Conservation (phyloP, 2,888 invertebrate genomes). For the Sarcophaga carnaria region DNA sequence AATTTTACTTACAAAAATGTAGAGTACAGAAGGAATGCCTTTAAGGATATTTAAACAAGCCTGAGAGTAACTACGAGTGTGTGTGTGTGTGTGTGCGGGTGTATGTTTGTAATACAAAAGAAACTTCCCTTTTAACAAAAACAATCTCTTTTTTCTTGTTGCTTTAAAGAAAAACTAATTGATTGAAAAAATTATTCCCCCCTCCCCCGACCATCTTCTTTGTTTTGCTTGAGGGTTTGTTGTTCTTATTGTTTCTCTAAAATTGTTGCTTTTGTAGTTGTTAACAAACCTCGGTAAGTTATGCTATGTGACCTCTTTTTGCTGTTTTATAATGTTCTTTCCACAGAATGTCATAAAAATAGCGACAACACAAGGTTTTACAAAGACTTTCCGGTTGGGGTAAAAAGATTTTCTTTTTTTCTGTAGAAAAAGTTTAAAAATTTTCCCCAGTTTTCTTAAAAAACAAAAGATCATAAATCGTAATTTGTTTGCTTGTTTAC, state of each 20-base stretch:
- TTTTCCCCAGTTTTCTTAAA: constrained; percentile 54
- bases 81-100: constrained; percentile 38
- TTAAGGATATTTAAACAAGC: constrained; percentile 34
- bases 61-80: constrained; percentile 29
- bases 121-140: constrained; percentile 62
- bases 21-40: constrained; percentile 35
- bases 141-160: constrained; percentile 56
- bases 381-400: background rate
- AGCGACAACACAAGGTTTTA: constrained; percentile 52
- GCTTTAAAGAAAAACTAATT: constrained; percentile 80
- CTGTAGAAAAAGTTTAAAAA: constrained; percentile 24
- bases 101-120: constrained; percentile 24
- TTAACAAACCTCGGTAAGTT: constrained; percentile 56
- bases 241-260: constrained; percentile 49
- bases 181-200: constrained; percentile 76
- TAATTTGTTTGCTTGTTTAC: constrained; percentile 70
- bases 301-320: constrained; percentile 71
- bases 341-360: constrained; percentile 73
- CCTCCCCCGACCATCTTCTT: constrained; percentile 44
- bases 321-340: constrained; percentile 61
- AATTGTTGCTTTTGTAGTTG: constrained; percentile 51
- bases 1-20: constrained; percentile 35
- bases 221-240: constrained; percentile 75
- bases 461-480: constrained; percentile 72
- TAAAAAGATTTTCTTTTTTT: background rate